phyloP scores from a whole-genome alignment of 2,888 invertebrate genomes.

The Bimastos eiseni region DNA sequence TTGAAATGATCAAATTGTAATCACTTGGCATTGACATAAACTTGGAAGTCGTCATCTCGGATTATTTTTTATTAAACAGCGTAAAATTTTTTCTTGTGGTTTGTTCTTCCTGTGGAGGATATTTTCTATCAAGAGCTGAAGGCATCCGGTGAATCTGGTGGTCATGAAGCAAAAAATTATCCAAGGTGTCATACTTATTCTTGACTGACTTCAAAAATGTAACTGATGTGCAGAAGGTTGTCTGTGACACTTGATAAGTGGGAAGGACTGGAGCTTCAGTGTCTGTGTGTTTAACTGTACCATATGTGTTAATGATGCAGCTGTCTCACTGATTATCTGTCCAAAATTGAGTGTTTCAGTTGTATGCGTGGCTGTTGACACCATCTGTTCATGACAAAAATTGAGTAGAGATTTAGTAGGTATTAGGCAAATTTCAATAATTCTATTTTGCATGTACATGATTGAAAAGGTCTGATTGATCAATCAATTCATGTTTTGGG shows the following conservation, averaged over 20 bases:
- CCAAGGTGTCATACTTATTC: neutral
- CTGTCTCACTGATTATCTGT: neutral
- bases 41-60: neutral
- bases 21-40: neutral
- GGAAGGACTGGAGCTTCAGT: neutral
- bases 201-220: neutral
- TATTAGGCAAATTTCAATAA: too few species aligned
- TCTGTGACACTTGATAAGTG: neutral
- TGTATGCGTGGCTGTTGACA: neutral
- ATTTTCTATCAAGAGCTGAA: neutral
- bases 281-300: neutral
- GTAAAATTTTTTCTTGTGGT: neutral
- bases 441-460: too few species aligned
- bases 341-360: neutral
- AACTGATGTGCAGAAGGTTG: neutral
- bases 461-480: too few species aligned
- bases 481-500: too few species aligned
- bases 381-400: neutral
- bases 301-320: neutral
- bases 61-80: constrained; percentile 9
- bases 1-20: neutral
- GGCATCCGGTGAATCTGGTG: neutral
- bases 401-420: neutral
- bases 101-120: neutral
- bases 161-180: neutral